Conservation (phyloP, 2,888 invertebrate genomes). For the Drosophila paranaensis region DNA sequence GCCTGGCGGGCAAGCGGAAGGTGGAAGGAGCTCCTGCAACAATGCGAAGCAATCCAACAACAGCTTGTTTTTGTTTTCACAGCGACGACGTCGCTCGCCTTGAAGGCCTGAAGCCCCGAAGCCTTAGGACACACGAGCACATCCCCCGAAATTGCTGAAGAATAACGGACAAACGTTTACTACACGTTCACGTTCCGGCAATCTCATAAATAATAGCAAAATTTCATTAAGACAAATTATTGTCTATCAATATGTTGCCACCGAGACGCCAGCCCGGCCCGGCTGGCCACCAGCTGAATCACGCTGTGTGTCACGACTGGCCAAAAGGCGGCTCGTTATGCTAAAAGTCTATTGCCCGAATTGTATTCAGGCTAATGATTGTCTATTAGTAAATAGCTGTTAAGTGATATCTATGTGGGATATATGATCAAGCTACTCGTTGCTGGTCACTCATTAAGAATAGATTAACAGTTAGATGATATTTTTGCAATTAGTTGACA, state of each 20-base stretch:
- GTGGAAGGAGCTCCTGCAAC: conserved; percentile 30
- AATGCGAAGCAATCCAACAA: conserved; percentile 39
- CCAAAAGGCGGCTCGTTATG: neutral
- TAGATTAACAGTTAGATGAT: no score
- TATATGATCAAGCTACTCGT: neutral
- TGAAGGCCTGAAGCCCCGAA: conserved; percentile 33
- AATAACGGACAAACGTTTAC: conserved; percentile 36
- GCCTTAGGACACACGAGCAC: conserved; percentile 50
- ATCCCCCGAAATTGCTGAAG: conserved; percentile 20
- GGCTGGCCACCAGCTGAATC: conserved; percentile 14
- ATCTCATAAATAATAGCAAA: conserved; percentile 84
- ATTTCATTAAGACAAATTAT: conserved; percentile 85
- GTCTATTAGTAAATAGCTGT: neutral
- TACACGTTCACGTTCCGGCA: conserved; percentile 82
- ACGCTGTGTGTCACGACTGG: neutral
- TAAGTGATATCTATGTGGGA: neutral
- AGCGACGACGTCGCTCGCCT: conserved; percentile 32
- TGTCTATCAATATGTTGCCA: conserved; percentile 85
- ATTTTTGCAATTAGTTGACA: neutral
- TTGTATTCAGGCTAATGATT: neutral
- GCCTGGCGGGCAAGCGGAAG: conserved; percentile 56
- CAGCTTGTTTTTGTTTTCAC: conserved; percentile 70
- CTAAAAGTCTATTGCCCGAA: neutral
- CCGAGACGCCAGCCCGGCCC: conserved; percentile 8
- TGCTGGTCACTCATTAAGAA: neutral